Conservation (phyloP, 2,113 vertebrate species). For the Pleuronectes platessa region DNA sequence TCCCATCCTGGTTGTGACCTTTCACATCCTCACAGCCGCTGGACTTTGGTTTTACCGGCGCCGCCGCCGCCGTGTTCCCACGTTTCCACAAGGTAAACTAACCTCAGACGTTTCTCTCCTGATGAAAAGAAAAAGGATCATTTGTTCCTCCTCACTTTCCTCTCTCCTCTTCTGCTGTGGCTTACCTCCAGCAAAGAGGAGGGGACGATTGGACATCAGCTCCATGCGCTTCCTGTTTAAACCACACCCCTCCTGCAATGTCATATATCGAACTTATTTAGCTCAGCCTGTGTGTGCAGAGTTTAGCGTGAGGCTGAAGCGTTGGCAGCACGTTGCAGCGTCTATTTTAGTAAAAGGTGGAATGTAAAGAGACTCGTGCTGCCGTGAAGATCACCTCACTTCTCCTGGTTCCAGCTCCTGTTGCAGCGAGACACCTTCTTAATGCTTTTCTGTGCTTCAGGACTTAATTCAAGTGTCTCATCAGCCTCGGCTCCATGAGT, state of each 20-base stretch:
- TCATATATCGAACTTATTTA: no score
- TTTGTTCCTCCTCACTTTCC: not conserved
- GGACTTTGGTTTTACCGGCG: slow-evolving; percentile 79
- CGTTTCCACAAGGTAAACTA: slow-evolving; percentile 54
- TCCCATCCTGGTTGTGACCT: slow-evolving; percentile 73
- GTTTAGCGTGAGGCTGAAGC: not conserved
- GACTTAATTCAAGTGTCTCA: slow-evolving; percentile 2
- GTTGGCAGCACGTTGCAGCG: not conserved
- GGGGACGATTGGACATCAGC: not conserved
- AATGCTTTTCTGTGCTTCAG: not conserved
- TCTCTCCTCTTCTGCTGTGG: not conserved
- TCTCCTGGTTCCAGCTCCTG: not conserved
- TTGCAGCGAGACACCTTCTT: not conserved
- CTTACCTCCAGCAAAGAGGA: not conserved
- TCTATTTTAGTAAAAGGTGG: slow-evolving; percentile 7
- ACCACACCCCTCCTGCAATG: slow-evolving; percentile 49
- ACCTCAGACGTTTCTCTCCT: not conserved
- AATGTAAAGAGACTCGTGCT: slow-evolving; percentile 15
- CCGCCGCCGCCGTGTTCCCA: not conserved
- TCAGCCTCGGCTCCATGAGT: slow-evolving; percentile 20
- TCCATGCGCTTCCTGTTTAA: slow-evolving; percentile 61
- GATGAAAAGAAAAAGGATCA: not conserved
- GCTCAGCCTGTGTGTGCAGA: not conserved
- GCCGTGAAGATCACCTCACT: not conserved
- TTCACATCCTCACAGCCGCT: slow-evolving; percentile 78